A percentile compares a stretch with the other conserved stretches of the same genome.
Evolutionary conservation across 2,797 vertebrate genomes (phyloP).

Genomic region (Anableps anableps): DNA sequence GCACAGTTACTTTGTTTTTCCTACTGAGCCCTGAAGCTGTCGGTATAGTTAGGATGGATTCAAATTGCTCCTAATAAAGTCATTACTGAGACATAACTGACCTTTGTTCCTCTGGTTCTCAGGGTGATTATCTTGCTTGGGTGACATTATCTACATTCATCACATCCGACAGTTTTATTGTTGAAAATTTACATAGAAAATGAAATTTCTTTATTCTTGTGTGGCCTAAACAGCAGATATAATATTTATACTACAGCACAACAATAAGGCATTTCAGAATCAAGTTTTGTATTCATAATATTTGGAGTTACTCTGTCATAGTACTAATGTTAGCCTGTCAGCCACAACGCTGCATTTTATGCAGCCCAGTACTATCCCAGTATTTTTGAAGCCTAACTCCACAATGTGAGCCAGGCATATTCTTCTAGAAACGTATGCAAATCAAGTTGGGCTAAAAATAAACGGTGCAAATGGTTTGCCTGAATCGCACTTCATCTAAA

Average conservation of each 20-base stretch:
- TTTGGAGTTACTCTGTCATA: constrained; percentile 38
- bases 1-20: constrained; percentile 10
- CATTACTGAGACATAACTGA: constrained; percentile 27
- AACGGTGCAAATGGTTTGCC: constrained; percentile 25
- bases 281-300: constrained; percentile 26
- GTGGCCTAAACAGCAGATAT: constrained; percentile 22
- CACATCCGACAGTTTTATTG: constrained; percentile 59
- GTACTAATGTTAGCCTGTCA: constrained; percentile 25
- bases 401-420: constrained; percentile 15
- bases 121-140: constrained; percentile 51
- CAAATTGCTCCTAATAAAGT: constrained; percentile 36
- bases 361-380: constrained; percentile 7
- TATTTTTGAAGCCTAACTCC: constrained; percentile 22
- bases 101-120: constrained; percentile 41
- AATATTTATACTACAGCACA: constrained; percentile 23
- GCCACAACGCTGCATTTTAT: constrained; percentile 34
- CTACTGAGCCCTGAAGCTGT: constrained; percentile 1
- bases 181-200: constrained; percentile 51
- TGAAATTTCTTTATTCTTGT: constrained; percentile 46
- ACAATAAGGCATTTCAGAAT: constrained; percentile 21
- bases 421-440: constrained; percentile 37
- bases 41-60: constrained; percentile 23
- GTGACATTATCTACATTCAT: constrained; percentile 57
- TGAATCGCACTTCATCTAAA: constrained; percentile 15
- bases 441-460: constrained; percentile 45